These are phyloP conservation scores for Poecilia wingei DNA, from an alignment of 2,797 vertebrate species.

Conservation along the genomic window DNA sequence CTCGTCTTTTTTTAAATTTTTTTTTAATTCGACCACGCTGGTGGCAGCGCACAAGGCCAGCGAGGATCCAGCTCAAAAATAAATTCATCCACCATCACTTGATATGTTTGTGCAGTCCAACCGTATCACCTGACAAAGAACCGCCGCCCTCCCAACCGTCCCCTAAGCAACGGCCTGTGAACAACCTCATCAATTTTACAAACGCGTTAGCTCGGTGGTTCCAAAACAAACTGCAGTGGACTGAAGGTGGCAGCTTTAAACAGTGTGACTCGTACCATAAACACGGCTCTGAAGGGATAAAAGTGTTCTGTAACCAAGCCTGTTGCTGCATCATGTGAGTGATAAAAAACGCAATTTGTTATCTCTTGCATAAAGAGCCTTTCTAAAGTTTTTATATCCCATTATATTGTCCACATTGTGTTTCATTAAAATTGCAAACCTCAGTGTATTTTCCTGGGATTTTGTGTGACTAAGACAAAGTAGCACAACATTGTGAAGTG, in stretches of 20 bases:
- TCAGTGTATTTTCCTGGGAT: background rate
- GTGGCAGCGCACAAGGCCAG: constrained; percentile 7
- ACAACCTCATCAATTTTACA: constrained; percentile 78
- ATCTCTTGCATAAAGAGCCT: background rate
- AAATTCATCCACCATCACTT: constrained; percentile 35
- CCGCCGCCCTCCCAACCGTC: constrained; percentile 44
- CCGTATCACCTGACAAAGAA: constrained; percentile 72
- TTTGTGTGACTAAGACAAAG: background rate
- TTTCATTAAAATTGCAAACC: background rate
- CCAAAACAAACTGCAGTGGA: constrained; percentile 63
- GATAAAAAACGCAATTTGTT: constrained; percentile 9
- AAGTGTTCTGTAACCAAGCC: background rate
- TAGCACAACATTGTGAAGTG: background rate
- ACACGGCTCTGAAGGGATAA: constrained; percentile 23
- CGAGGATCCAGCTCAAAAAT: constrained; percentile 20
- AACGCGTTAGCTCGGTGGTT: constrained; percentile 47
- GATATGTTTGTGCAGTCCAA: constrained; percentile 56
- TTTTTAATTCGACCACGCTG: constrained; percentile 4
- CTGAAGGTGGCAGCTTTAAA: constrained; percentile 23
- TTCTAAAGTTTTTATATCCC: background rate
- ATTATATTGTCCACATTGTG: background rate
- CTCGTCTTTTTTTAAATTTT: constrained; percentile 15
- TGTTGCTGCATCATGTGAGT: constrained; percentile 12
- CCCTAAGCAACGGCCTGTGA: constrained; percentile 63
- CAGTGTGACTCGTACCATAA: constrained; percentile 27